Base-by-base conservation (phyloP, 92 coral and sea anemone species). In the Parazoanthus swiftii region DNA sequence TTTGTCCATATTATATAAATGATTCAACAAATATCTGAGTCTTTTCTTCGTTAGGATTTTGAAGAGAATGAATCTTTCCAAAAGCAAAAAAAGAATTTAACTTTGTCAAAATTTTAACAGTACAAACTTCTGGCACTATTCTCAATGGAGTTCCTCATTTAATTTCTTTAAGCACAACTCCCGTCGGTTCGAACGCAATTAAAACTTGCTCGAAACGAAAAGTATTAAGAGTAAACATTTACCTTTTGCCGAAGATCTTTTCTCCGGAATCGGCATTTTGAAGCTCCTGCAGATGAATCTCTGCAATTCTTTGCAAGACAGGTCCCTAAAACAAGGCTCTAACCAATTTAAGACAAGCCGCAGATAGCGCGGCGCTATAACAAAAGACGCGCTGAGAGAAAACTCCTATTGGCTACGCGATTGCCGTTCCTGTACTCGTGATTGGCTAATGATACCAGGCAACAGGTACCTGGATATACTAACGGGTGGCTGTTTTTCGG, bases 201-300 rank as follows among this genome's bases (percentile, higher is more conserved):
- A 51, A 3, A 48, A 3, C 67, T 79, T 79, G 10, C 29, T 3
- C 38, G 4, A 79, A 14, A n/a, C 4, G 29, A 50, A 1, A 25
- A 26, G 39, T 16, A 4, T 79, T 79, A 0, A 20, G 11, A 5
- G 42, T 48, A 36, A 37, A 35, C 9, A 75, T 15, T 90, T 94
- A 94, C 97, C 95, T 92, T 94, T 89, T 3, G 94, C 91, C 65
- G 92, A 89, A 48, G 92, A 80, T 59, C 92, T 63, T 42, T 90
- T 89, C 79, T 94, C 97, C 20, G 97, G 97, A 59, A 92, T 91
- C 51, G 97, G 97, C 97, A 94, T 94, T 91, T 68, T 82, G n/a
- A 39, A 37, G 18, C 36, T 43, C 86, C 13, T 82, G 59, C 18
- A 82, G 39, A 82, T 5, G 15, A 82, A 42, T 11, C 59, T 67